Evolutionary conservation across 2,797 vertebrate species (phyloP).

Genomic region (Acomys russatus): DNA sequence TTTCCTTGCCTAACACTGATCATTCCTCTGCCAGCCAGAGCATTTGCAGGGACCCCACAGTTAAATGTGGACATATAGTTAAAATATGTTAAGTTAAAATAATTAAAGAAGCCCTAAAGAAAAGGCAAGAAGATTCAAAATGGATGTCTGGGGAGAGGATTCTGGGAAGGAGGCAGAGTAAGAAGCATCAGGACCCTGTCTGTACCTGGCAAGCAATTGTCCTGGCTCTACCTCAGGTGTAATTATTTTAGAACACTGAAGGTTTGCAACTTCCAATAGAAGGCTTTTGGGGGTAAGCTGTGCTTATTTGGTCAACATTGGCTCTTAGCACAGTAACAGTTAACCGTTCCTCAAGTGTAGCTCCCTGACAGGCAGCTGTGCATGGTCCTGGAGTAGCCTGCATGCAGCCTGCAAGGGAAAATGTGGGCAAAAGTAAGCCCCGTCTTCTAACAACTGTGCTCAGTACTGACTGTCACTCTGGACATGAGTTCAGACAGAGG

Average conservation of each 20-base stretch:
- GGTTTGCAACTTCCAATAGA: background rate
- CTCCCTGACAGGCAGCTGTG: background rate
- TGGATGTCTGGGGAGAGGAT: background rate
- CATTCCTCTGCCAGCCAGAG: background rate
- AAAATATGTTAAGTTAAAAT: background rate
- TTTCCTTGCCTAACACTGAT: background rate
- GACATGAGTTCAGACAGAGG: background rate
- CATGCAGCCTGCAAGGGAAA: background rate
- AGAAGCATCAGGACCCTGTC: background rate
- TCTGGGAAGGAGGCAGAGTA: background rate
- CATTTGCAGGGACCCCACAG: background rate
- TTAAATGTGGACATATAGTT: background rate
- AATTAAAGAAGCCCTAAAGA: background rate
- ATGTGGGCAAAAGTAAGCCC: background rate
- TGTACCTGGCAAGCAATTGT: background rate
- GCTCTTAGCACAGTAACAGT: background rate
- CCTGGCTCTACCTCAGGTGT: background rate
- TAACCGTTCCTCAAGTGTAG: background rate
- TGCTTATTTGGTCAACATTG: background rate
- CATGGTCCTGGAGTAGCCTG: background rate
- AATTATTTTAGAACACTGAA: background rate
- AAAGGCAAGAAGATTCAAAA: conserved; percentile 25
- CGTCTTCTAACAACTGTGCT: background rate
- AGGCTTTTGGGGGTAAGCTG: background rate
- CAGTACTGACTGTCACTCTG: background rate